phyloP scores from a whole-genome alignment of 2,797 vertebrate genomes.

The Perodicticus potto region DNA sequence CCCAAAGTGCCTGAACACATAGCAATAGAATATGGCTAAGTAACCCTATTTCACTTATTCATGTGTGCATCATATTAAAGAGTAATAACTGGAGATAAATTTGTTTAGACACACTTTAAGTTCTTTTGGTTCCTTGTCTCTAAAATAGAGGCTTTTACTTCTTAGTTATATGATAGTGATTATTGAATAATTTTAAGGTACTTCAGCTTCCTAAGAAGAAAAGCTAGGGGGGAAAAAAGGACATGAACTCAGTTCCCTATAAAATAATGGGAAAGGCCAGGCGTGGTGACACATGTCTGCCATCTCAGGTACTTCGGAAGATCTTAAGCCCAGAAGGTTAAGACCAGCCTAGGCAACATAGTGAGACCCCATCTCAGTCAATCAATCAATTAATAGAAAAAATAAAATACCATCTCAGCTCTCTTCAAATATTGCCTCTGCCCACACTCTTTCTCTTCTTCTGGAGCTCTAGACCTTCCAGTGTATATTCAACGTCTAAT shows the following conservation, averaged over 20 bases:
- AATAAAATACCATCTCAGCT: background rate
- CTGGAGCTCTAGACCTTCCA: too few relatives aligned
- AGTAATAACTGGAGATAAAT: background rate
- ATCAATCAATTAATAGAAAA: background rate
- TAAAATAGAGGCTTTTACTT: background rate
- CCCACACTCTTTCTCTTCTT: background rate
- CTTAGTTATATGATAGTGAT: background rate
- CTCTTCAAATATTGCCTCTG: background rate
- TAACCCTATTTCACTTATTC: background rate
- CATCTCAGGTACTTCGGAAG: too few relatives aligned
- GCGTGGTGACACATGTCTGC: too few relatives aligned
- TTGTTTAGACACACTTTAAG: background rate
- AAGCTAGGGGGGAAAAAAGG: background rate
- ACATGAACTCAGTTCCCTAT: background rate
- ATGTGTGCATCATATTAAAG: background rate
- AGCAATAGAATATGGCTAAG: background rate
- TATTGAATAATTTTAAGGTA: background rate
- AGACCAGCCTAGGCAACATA: too few relatives aligned
- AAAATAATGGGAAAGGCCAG: background rate
- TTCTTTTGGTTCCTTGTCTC: background rate
- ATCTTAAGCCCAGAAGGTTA: too few relatives aligned
- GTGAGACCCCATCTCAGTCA: too few relatives aligned
- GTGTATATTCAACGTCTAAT: background rate
- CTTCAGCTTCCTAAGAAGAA: background rate
- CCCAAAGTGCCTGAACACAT: background rate